Base-by-base conservation (phyloP, 1,140 invertebrate species). In the fruit fly (Drosophila melanogaster) region DNA sequence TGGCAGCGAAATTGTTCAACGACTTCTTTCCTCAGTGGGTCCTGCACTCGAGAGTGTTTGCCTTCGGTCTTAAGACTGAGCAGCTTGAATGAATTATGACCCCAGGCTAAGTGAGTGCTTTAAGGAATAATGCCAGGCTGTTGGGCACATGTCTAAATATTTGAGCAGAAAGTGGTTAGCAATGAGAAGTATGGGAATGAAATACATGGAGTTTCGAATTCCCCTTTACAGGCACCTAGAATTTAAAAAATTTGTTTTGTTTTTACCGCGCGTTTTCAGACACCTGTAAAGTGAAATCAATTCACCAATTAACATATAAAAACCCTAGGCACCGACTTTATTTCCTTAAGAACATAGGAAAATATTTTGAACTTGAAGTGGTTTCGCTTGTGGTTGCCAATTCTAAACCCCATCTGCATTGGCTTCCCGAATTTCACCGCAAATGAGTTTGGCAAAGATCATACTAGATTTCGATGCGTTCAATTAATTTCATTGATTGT, bases 401-500 rank as follows among this genome's bases (percentile, higher is more conserved):
- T 44, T 57, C 41, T 17, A 44, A 17, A 19, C 41, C 41, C 41
- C 41, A 44, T 17, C 41, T 19, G 15, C 15, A 17, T 17, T 17
- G 6, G 3, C 41, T 19, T 8, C 2, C 26, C 19, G 37, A 41
- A 17, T 37, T 59, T 67, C 41, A 46, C 50, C 56, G 24, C 75
- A 71, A 70, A 77, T 77, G 57, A 60, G 54, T 73, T 67, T 78
- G 76, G 49, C 61, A 72, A 41, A 77, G 51, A 65, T 74, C 75
- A 64, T 41, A 64, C 62, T 65, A 79, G 51, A 57, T 71, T 69
- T 19, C 43, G 43, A 60, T 79, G 77, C 75, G 58, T 61, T 69
- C 56, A 56, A 73, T 79, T 83, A 81, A 81, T 67, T 83, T 56
- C 72, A 83, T 69, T 67, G 67, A 67, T 47, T 67, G 58, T 46